These are phyloP conservation scores for Diorhabda carinulata DNA, from an alignment of 1,140 invertebrate genomes.

Conservation along the genomic window DNA sequence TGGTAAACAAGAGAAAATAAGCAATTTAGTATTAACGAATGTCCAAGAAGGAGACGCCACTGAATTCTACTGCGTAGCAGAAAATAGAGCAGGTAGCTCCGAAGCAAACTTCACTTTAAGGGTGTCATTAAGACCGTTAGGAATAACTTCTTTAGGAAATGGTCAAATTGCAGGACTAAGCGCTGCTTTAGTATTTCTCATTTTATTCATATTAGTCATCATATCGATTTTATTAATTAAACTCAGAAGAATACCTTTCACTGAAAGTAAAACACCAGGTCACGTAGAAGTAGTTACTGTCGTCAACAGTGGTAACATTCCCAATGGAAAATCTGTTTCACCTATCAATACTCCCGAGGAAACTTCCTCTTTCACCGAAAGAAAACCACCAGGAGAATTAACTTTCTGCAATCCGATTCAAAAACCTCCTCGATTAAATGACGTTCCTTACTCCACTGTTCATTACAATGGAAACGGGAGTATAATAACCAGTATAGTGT, in stretches of 20 bases:
- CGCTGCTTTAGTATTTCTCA: conserved; percentile 73
- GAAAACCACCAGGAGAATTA: conserved; percentile 48
- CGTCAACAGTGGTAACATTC: conserved; percentile 53
- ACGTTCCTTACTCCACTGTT: conserved; percentile 60
- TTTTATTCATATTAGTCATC: conserved; percentile 70
- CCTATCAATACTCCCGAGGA: conserved; percentile 50
- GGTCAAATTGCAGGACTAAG: conserved; percentile 82
- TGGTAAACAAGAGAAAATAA: conserved; percentile 69
- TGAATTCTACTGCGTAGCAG: conserved; percentile 86
- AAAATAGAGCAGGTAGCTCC: conserved; percentile 87
- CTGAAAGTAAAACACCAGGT: conserved; percentile 71
- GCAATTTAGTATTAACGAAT: conserved; percentile 77
- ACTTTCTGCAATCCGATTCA: conserved; percentile 63
- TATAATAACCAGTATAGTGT: conserved; percentile 61
- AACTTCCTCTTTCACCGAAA: conserved; percentile 48
- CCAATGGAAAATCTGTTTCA: conserved; percentile 48
- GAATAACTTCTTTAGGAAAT: conserved; percentile 74
- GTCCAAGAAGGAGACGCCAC: conserved; percentile 83
- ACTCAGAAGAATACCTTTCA: conserved; percentile 63
- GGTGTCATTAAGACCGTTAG: conserved; percentile 69
- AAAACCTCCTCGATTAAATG: conserved; percentile 63
- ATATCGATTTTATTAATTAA: conserved; percentile 70
- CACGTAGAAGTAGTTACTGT: conserved; percentile 65
- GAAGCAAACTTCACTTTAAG: conserved; percentile 87
- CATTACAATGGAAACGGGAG: conserved; percentile 61